Evolutionary conservation across 2,797 vertebrate genomes (phyloP).

Genomic region (Typhlichthys eigenmanni): DNA sequence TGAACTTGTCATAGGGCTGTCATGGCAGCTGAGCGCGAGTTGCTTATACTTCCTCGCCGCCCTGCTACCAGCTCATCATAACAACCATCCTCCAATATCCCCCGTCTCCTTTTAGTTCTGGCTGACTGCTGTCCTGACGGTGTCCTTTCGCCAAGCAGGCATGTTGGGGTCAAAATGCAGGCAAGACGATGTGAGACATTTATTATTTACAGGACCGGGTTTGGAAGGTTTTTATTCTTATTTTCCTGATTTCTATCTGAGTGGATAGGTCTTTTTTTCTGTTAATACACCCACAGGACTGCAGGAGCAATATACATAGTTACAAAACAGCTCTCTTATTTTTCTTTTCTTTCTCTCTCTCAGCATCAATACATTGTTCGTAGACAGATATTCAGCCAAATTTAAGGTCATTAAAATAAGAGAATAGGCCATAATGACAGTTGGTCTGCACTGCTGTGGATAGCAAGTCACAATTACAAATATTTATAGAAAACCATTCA

Average conservation of each 20-base stretch:
- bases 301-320: neutral
- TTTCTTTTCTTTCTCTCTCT: no score
- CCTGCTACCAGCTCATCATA: slow-evolving; percentile 38
- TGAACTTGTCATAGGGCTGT: slow-evolving; percentile 70
- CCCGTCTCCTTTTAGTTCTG: slow-evolving; percentile 46
- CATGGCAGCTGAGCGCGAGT: slow-evolving; percentile 51
- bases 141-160: slow-evolving; percentile 58
- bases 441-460: slow-evolving; percentile 16
- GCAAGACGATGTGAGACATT: slow-evolving; percentile 44
- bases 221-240: slow-evolving; percentile 47
- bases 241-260: slow-evolving; percentile 50
- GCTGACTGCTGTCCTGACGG: slow-evolving; percentile 48
- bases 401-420: slow-evolving; percentile 3
- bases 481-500: slow-evolving; percentile 61
- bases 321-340: neutral
- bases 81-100: slow-evolving; percentile 35
- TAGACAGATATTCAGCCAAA: no score
- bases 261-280: slow-evolving; percentile 38
- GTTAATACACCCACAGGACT: no score
- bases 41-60: slow-evolving; percentile 33
- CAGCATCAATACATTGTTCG: no score
- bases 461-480: slow-evolving; percentile 50
- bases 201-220: slow-evolving; percentile 50
- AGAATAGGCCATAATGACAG: slow-evolving; percentile 8
- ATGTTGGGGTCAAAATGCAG: slow-evolving; percentile 30